These are phyloP conservation scores for Plecturocebus donacophilus DNA, from an alignment of 2,113 vertebrate genomes.

Conservation along the genomic window DNA sequence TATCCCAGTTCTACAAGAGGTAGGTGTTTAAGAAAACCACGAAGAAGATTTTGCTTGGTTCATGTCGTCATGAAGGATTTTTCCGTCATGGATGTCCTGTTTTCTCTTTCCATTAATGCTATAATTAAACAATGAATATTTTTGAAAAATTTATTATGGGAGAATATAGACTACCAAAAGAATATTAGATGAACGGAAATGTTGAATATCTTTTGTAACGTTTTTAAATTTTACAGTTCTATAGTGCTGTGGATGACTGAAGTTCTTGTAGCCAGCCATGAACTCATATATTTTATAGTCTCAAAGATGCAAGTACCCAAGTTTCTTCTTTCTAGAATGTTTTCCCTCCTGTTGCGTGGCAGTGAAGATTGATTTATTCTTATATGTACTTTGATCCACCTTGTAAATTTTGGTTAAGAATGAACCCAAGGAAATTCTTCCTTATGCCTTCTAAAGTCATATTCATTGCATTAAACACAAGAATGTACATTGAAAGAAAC, in stretches of 20 bases:
- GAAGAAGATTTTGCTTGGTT: slow-evolving; percentile 15
- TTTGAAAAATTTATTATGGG: slow-evolving; percentile 16
- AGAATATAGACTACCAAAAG: neutral
- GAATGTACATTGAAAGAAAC: slow-evolving; percentile 24
- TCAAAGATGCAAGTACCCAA: neutral
- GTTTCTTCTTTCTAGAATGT: slow-evolving; percentile 29
- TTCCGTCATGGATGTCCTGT: neutral
- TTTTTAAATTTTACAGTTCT: slow-evolving; percentile 28
- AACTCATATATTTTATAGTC: neutral
- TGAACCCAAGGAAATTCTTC: neutral
- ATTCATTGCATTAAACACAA: slow-evolving; percentile 21
- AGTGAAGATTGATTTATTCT: slow-evolving; percentile 49
- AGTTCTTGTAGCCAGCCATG: neutral
- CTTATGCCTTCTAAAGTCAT: slow-evolving; percentile 1
- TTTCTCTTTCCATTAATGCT: slow-evolving; percentile 41
- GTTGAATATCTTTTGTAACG: neutral
- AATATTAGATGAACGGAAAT: neutral
- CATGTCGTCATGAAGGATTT: neutral
- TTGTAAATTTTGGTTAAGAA: slow-evolving; percentile 29
- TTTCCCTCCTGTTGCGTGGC: slow-evolving; percentile 9
- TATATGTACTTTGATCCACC: neutral
- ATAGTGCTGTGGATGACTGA: neutral
- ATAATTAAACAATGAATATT: slow-evolving; percentile 11
- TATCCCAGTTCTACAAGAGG: slow-evolving; percentile 98
- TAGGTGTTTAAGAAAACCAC: slow-evolving; percentile 78